Evolutionary conservation across 2,797 vertebrate species (phyloP).

Genomic region (Capromys pilorides): DNA sequence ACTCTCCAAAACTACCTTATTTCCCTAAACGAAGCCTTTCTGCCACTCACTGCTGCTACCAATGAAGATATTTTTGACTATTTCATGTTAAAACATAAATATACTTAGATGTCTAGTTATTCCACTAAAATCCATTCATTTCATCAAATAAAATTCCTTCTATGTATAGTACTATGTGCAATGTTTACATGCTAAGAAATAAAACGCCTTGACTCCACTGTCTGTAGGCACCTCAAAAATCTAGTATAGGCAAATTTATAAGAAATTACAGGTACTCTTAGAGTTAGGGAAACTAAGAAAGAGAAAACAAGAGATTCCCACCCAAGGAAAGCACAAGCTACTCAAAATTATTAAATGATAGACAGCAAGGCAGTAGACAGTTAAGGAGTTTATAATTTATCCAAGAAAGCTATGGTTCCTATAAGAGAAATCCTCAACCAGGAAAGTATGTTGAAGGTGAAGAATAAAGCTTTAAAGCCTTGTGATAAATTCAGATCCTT

Average conservation of each 20-base stretch:
- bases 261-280: not conserved
- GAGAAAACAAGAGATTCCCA: not conserved
- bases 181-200: not conserved
- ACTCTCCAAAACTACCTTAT: not conserved
- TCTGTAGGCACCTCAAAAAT: not conserved
- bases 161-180: not conserved
- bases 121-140: not conserved
- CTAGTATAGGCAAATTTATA: not conserved
- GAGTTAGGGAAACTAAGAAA: not conserved
- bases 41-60: not conserved
- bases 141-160: not conserved
- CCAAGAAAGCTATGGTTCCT: not conserved
- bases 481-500: not conserved
- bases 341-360: not conserved
- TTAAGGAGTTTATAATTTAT: not conserved
- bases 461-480: not conserved
- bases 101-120: slow-evolving; percentile 1
- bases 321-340: slow-evolving; percentile 10
- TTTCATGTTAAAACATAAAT: slow-evolving; percentile 25
- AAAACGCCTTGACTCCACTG: not conserved
- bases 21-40: not conserved
- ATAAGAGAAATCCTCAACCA: not conserved
- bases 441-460: not conserved
- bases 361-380: not conserved
- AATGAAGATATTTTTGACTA: not conserved